phyloP scores from a whole-genome alignment of 2,113 vertebrate species.

The Ailuropoda melanoleuca region DNA sequence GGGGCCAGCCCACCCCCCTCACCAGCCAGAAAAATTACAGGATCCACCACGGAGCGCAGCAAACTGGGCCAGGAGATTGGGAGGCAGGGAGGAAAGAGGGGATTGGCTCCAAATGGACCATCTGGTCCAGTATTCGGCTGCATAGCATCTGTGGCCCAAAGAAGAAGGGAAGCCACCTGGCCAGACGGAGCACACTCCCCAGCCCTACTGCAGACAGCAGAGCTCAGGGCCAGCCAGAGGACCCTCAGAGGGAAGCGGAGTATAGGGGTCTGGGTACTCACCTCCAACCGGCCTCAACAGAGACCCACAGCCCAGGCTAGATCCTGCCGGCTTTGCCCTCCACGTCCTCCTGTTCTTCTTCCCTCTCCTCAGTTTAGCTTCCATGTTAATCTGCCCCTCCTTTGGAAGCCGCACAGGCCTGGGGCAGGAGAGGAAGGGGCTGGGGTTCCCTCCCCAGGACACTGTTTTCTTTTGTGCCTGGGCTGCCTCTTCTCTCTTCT shows the following conservation, averaged over 20 bases:
- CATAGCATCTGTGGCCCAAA: conserved; percentile 55
- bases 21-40: conserved; percentile 40
- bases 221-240: not conserved
- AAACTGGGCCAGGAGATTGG: conserved; percentile 40
- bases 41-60: not conserved
- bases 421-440: not conserved
- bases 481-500: not conserved
- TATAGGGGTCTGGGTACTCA: not conserved
- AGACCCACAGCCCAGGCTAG: not conserved
- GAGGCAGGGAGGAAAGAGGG: not conserved
- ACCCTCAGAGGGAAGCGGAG: not conserved
- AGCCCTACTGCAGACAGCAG: not conserved
- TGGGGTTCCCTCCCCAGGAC: not conserved
- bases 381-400: not conserved
- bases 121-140: not conserved
- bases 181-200: not conserved
- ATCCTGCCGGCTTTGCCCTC: not conserved
- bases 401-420: not conserved
- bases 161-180: conserved; percentile 15
- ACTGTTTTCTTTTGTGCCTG: not conserved
- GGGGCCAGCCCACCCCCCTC: not conserved
- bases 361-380: not conserved
- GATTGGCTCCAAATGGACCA: not conserved
- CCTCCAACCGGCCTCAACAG: not conserved
- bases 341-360: not conserved